Percentiles rank a stretch among this genome's conserved stretches.
Evolutionary conservation across 2,888 invertebrate species (phyloP).

Genomic region (Morpho helenor): DNA sequence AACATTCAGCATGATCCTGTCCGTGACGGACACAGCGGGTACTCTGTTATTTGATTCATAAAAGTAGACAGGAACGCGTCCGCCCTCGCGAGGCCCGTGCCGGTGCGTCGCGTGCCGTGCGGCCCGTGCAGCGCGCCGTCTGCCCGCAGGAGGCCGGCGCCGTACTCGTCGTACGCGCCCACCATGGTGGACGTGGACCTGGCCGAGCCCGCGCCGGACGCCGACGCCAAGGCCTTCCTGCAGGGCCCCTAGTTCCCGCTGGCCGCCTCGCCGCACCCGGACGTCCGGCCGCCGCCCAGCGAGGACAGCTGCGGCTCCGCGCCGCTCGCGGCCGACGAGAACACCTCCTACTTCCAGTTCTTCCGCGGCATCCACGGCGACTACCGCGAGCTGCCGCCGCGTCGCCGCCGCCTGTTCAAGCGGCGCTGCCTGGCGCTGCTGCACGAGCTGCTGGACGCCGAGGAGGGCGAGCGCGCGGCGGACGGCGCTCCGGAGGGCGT

Average conservation of each 20-base stretch:
- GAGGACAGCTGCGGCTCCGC: slow-evolving; percentile 44
- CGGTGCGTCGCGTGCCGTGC: no score
- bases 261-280: slow-evolving; percentile 14
- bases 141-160: slow-evolving; percentile 46
- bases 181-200: slow-evolving; percentile 40
- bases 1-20: no score
- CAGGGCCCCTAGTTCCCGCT: slow-evolving; percentile 36
- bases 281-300: slow-evolving; percentile 25
- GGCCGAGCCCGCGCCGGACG: slow-evolving; percentile 24
- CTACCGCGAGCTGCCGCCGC: slow-evolving; percentile 50
- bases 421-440: slow-evolving; percentile 53
- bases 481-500: slow-evolving; percentile 19
- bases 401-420: slow-evolving; percentile 52
- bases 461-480: slow-evolving; percentile 34
- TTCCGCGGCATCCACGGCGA: slow-evolving; percentile 63
- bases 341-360: slow-evolving; percentile 63
- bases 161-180: slow-evolving; percentile 42
- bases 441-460: slow-evolving; percentile 58
- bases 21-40: no score
- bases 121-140: no score
- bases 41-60: no score
- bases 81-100: no score
- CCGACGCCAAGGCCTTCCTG: slow-evolving; percentile 39
- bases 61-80: no score
- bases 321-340: slow-evolving; percentile 55